A percentile compares a stretch with the other conserved stretches of the same genome.
phyloP scores from a whole-genome alignment of 2,888 invertebrate species.

The Oscheius sp. region DNA sequence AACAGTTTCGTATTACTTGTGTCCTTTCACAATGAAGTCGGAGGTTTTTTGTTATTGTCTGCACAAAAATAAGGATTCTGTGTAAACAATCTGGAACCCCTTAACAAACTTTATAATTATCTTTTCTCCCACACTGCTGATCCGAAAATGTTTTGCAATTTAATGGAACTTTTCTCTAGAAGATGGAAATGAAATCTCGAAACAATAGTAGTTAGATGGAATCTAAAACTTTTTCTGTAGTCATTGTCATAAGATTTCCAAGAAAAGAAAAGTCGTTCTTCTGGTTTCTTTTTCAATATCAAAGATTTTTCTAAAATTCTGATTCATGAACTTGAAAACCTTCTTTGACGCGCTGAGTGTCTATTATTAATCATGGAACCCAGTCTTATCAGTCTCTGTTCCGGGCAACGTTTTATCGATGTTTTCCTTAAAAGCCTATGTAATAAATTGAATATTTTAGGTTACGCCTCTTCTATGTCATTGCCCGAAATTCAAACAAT shows the following conservation, averaged over 20 bases:
- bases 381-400: conserved; percentile 28
- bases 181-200: no score
- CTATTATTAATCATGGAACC: conserved; percentile 26
- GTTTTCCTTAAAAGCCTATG: conserved; percentile 22
- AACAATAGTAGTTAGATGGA: no score
- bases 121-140: no score
- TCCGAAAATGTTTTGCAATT: no score
- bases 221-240: no score
- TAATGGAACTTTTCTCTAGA: no score
- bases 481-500: not conserved
- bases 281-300: not conserved
- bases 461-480: conserved; percentile 12
- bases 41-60: not conserved
- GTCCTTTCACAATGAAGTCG: not conserved
- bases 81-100: not conserved
- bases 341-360: not conserved
- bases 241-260: no score
- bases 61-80: not conserved
- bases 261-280: no score
- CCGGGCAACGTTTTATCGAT: conserved; percentile 27
- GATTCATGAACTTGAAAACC: not conserved
- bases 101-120: not conserved
- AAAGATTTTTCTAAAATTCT: not conserved
- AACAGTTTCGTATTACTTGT: not conserved
- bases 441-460: no score